phyloP scores from a whole-genome alignment of 2,888 invertebrate genomes.

The Nasonia oneida region DNA sequence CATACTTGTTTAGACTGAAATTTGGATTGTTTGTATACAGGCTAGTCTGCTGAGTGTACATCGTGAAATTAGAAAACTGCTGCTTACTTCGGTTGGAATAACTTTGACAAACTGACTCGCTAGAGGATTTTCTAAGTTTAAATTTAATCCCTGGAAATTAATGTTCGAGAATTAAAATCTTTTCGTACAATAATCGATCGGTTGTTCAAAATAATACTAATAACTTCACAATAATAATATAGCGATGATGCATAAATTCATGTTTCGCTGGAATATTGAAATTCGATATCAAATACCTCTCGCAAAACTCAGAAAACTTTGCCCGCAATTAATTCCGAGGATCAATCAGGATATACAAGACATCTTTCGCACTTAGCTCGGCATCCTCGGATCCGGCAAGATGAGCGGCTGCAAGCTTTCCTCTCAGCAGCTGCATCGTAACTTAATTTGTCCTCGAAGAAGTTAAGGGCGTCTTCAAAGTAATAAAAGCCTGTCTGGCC shows the following conservation, averaged over 20 bases:
- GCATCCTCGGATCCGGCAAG: not conserved
- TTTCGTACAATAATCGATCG: no score
- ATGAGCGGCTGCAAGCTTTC: not conserved
- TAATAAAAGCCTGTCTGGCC: not conserved
- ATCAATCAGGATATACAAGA: not conserved
- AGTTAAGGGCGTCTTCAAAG: slow-evolving; percentile 18
- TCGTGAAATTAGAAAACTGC: no score
- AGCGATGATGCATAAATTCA: no score
- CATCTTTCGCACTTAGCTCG: not conserved
- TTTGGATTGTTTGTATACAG: not conserved
- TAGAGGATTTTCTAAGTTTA: no score
- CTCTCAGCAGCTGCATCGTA: not conserved
- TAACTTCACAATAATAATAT: no score
- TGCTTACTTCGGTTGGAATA: no score
- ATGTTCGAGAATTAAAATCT: no score
- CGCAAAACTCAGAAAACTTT: not conserved
- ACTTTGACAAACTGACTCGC: no score
- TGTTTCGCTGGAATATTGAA: no score
- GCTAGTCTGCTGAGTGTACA: not conserved
- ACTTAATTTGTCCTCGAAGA: slow-evolving; percentile 11
- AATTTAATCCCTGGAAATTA: no score
- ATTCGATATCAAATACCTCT: not conserved
- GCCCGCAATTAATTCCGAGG: not conserved
- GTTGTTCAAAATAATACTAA: no score
- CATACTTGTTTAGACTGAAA: no score